These are phyloP conservation scores for Temnothorax rugatulus DNA, from an alignment of 2,888 invertebrate genomes.

Conservation along the genomic window DNA sequence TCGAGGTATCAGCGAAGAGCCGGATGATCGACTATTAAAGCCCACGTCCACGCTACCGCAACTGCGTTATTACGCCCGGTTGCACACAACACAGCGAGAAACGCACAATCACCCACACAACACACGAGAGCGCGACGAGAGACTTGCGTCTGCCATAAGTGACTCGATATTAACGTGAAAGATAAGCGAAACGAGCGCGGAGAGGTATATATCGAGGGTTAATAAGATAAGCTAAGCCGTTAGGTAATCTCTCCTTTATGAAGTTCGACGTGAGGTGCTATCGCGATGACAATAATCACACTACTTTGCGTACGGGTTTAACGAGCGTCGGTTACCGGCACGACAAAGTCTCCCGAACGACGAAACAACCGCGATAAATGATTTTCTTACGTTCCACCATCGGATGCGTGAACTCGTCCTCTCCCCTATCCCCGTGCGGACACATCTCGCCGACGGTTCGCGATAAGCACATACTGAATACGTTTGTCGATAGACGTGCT, in stretches of 20 bases:
- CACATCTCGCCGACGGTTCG: background rate
- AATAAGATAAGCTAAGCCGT: constrained; percentile 67
- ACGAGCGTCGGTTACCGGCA: constrained; percentile 47
- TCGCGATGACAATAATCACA: constrained; percentile 52
- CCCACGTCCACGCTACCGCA: constrained; percentile 50
- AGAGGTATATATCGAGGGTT: constrained; percentile 48
- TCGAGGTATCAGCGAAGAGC: constrained; percentile 3
- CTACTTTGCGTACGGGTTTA: constrained; percentile 40
- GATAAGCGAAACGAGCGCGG: constrained; percentile 64
- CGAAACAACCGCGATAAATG: constrained; percentile 63
- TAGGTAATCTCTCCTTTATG: constrained; percentile 63
- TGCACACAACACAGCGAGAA: constrained; percentile 32
- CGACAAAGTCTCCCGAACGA: background rate
- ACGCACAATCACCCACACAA: constrained; percentile 47
- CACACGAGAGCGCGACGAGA: constrained; percentile 21
- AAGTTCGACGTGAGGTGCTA: constrained; percentile 60
- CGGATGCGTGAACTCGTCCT: background rate
- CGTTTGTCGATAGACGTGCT: constrained; percentile 26
- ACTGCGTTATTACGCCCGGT: constrained; percentile 32
- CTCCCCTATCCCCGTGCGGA: background rate
- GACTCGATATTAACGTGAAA: constrained; percentile 50
- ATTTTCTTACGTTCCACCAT: constrained; percentile 43
- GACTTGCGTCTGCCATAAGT: constrained; percentile 56
- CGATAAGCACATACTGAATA: constrained; percentile 35
- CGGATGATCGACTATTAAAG: constrained; percentile 31